These are phyloP conservation scores for Rhadina sibilatrix DNA, from an alignment of 2,113 vertebrate species.

Conservation along the genomic window DNA sequence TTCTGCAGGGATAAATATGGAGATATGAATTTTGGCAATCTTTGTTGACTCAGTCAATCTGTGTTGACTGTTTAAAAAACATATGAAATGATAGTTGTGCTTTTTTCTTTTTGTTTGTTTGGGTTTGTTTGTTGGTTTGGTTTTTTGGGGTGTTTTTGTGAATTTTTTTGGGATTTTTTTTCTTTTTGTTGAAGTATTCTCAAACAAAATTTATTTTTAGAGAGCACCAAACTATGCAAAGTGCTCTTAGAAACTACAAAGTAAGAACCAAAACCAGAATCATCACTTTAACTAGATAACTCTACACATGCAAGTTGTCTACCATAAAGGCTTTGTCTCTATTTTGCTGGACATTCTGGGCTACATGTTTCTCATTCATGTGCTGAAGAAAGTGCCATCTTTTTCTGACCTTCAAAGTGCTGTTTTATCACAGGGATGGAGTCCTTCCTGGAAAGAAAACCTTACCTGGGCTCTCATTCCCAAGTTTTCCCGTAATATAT, in stretches of 20 bases:
- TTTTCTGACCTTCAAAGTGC: neutral
- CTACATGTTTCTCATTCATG: neutral
- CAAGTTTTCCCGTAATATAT: neutral
- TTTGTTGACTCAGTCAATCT: too few relatives aligned
- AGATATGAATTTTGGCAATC: neutral
- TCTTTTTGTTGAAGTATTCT: neutral
- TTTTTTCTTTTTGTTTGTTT: neutral
- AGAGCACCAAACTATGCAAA: neutral
- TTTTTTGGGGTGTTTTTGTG: neutral
- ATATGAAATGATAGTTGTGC: neutral
- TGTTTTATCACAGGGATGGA: neutral
- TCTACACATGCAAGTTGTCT: neutral
- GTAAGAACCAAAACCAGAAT: neutral
- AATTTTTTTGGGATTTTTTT: neutral
- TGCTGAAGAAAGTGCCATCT: neutral
- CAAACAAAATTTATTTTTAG: neutral
- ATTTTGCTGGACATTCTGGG: neutral
- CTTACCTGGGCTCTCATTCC: fast-evolving
- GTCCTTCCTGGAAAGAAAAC: neutral
- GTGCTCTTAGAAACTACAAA: neutral
- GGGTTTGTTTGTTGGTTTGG: neutral
- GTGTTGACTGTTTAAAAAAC: neutral
- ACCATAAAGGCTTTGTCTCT: neutral
- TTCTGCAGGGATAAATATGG: neutral
- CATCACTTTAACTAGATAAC: neutral